Percentiles rank a stretch among this genome's conserved stretches.
phyloP scores from a whole-genome alignment of 2,888 invertebrate genomes.

The Eugnorisma glareosa region DNA sequence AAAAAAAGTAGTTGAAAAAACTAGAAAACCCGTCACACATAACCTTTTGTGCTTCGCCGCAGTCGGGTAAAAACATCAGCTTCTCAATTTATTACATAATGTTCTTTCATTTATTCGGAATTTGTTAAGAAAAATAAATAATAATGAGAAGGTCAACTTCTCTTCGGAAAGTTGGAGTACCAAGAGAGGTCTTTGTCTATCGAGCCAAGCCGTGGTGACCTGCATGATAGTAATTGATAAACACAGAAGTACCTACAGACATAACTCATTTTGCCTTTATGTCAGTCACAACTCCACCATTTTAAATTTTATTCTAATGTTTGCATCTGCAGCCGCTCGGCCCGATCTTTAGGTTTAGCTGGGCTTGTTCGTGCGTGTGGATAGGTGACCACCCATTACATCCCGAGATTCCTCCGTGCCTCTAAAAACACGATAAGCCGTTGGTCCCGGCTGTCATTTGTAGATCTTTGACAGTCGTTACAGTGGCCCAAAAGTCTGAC shows the following conservation, averaged over 20 bases:
- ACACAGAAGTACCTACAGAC: not conserved
- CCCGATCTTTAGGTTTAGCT: not conserved
- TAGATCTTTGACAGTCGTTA: not conserved
- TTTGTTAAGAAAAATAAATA: not conserved
- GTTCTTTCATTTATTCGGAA: not conserved
- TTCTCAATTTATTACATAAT: too few species aligned
- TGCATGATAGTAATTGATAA: not conserved
- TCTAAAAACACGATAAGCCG: too few species aligned
- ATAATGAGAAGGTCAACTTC: not conserved
- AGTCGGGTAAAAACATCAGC: too few species aligned
- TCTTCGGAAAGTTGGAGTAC: not conserved
- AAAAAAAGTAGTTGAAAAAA: too few species aligned
- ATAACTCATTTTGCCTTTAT: not conserved
- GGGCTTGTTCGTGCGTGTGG: not conserved
- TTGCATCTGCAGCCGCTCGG: not conserved
- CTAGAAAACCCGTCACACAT: too few species aligned
- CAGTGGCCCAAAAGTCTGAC: not conserved
- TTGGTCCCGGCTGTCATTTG: not conserved
- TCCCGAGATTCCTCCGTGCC: too few species aligned
- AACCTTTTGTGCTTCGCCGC: too few species aligned
- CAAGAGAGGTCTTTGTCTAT: not conserved
- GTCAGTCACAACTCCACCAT: not conserved
- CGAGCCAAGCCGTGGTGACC: too few species aligned
- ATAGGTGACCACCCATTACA: not conserved
- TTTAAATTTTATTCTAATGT: not conserved